Percentiles rank a stretch among this genome's conserved stretches.
These are phyloP conservation scores for Camelus dromedarius DNA, from an alignment of 2,113 vertebrate species.

Conservation along the genomic window DNA sequence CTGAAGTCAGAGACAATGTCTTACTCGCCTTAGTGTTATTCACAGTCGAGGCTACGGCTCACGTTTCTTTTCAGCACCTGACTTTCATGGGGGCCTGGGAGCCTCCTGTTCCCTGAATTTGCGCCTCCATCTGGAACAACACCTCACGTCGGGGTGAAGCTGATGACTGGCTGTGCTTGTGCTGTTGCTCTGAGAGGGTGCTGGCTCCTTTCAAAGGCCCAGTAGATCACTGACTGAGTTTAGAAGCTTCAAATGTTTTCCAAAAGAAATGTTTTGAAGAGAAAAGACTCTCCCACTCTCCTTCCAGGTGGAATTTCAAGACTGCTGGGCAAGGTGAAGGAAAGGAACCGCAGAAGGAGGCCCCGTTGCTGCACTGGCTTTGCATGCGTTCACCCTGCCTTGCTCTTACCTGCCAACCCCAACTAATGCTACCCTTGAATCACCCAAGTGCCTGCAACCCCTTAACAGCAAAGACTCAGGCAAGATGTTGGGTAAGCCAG, in stretches of 20 bases:
- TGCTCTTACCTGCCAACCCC: background rate
- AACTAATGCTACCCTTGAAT: background rate
- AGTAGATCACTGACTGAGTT: background rate
- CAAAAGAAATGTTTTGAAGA: conserved; percentile 48
- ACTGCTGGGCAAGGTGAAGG: background rate
- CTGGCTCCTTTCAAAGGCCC: conserved; percentile 55
- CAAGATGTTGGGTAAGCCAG: background rate
- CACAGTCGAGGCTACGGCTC: background rate
- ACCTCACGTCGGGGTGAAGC: background rate
- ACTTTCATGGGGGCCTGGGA: background rate
- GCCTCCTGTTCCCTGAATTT: background rate
- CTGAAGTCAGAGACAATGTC: background rate
- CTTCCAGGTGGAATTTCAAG: conserved; percentile 31
- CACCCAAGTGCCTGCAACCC: background rate
- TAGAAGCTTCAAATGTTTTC: conserved; percentile 44
- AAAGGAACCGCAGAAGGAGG: background rate
- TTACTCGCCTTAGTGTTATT: background rate
- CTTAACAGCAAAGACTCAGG: background rate
- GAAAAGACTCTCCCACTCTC: conserved; percentile 5
- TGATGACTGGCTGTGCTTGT: background rate
- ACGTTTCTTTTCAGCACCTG: background rate
- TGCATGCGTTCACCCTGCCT: background rate
- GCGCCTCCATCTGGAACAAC: background rate
- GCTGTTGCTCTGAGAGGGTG: background rate
- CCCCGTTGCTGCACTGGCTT: background rate